A percentile compares a stretch with the other conserved stretches of the same genome.
phyloP scores from a whole-genome alignment of 2,888 invertebrate species.

The Sipha maydis region DNA sequence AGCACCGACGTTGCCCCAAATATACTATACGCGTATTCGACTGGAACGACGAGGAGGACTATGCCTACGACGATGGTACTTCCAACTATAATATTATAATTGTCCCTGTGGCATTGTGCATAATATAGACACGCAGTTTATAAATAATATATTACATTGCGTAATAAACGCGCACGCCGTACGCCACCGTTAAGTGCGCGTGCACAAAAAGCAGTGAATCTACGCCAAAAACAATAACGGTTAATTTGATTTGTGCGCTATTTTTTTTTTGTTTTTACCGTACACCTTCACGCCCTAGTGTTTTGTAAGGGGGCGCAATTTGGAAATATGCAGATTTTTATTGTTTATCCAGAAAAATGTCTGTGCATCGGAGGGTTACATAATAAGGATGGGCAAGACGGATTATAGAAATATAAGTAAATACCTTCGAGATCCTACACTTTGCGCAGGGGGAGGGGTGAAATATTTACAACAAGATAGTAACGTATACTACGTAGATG shows the following conservation, averaged over 20 bases:
- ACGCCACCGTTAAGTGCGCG: not conserved
- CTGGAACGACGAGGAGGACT: slow-evolving; percentile 6
- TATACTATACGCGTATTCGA: slow-evolving; percentile 29
- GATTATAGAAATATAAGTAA: too few relatives aligned
- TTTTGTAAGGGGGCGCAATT: not conserved
- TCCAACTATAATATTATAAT: not conserved
- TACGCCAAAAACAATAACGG: slow-evolving; percentile 14
- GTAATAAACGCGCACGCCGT: not conserved
- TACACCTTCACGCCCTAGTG: not conserved
- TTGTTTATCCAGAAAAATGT: too few relatives aligned
- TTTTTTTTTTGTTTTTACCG: not conserved
- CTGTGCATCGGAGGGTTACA: too few relatives aligned
- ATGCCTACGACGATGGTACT: not conserved
- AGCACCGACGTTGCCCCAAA: not conserved
- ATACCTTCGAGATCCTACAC: too few relatives aligned
- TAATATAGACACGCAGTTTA: not conserved
- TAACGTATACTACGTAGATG: too few relatives aligned
- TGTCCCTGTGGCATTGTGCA: not conserved
- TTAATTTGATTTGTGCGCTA: not conserved
- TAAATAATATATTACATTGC: not conserved
- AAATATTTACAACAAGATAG: too few relatives aligned
- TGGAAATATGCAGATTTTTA: not conserved
- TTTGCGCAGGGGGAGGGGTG: too few relatives aligned
- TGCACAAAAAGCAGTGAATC: not conserved
- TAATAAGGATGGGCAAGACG: too few relatives aligned